These are phyloP conservation scores for Nomada lathburiana DNA, from an alignment of 2,888 invertebrate species.

Conservation along the genomic window DNA sequence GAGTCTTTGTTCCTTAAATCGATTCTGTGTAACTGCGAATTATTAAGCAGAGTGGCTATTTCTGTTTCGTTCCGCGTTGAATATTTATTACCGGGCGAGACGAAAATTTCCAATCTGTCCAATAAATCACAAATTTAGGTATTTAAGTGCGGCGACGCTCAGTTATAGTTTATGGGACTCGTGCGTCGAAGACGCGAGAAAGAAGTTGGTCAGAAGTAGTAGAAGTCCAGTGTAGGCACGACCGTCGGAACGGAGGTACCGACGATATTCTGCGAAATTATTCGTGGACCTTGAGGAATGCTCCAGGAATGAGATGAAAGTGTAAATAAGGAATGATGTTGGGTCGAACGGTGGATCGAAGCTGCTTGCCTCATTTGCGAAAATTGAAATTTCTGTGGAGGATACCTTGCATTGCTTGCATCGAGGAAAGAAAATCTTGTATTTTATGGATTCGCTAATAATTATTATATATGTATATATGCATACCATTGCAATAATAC, in stretches of 20 bases:
- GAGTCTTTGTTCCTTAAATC: conserved; percentile 19
- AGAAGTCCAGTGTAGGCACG: too few relatives aligned
- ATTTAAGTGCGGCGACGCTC: too few relatives aligned
- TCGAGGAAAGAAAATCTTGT: neutral
- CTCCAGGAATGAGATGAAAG: conserved; percentile 16
- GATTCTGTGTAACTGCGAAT: neutral
- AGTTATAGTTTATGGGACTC: too few relatives aligned
- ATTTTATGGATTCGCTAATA: too few relatives aligned
- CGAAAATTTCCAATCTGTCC: too few relatives aligned
- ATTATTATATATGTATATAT: too few relatives aligned
- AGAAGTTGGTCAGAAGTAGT: too few relatives aligned
- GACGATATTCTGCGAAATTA: neutral
- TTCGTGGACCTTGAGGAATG: conserved; percentile 21
- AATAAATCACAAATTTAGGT: too few relatives aligned
- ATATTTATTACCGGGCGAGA: neutral
- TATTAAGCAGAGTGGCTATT: neutral
- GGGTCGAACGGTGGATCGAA: conserved; percentile 13
- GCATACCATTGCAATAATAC: too few relatives aligned
- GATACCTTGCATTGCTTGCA: conserved; percentile 1
- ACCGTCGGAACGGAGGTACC: too few relatives aligned
- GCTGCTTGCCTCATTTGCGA: neutral
- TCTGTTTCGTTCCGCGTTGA: neutral
- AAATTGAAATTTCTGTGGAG: conserved; percentile 20
- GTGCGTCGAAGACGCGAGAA: too few relatives aligned
- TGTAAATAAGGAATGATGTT: conserved; percentile 25